phyloP scores from a whole-genome alignment of 2,797 vertebrate genomes.

The Poeciliopsis paucimaculata region DNA sequence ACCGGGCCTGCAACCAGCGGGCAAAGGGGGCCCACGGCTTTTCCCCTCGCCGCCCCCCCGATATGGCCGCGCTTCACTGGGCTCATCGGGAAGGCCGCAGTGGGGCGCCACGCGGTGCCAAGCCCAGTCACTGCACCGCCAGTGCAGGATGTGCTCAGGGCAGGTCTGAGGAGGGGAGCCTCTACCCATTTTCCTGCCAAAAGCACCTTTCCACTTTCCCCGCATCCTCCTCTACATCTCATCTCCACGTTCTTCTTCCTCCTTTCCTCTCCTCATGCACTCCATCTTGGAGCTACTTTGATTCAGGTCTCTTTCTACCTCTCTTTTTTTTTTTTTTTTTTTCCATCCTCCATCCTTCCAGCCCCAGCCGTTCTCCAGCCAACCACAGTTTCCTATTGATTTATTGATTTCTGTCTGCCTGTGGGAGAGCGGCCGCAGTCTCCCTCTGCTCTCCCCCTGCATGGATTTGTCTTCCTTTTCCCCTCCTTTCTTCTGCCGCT shows the following conservation, averaged over 20 bases:
- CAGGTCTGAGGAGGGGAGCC: slow-evolving; percentile 57
- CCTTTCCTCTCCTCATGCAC: slow-evolving; percentile 82
- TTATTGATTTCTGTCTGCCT: slow-evolving; percentile 97
- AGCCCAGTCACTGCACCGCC: slow-evolving; percentile 71
- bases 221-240: slow-evolving; percentile 45
- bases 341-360: slow-evolving; percentile 80
- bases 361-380: slow-evolving; percentile 90
- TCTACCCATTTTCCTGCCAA: slow-evolving; percentile 57
- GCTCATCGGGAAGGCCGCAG: slow-evolving; percentile 77
- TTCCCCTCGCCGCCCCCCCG: slow-evolving; percentile 58
- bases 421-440: slow-evolving; percentile 91
- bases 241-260: slow-evolving; percentile 59
- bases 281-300: slow-evolving; percentile 92
- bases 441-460: slow-evolving; percentile 87
- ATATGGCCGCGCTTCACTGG: slow-evolving; percentile 77
- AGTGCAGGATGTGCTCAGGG: slow-evolving; percentile 64
- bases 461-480: slow-evolving; percentile 90
- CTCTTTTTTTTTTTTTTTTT: slow-evolving; percentile 57
- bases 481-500: slow-evolving; percentile 76
- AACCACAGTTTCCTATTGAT: slow-evolving; percentile 97
- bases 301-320: slow-evolving; percentile 85
- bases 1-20: slow-evolving; percentile 73
- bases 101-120: slow-evolving; percentile 70
- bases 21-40: slow-evolving; percentile 71
- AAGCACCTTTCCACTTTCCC: slow-evolving; percentile 75